Percentiles rank a stretch among this genome's conserved stretches.
These are phyloP conservation scores for Acanthopleura granulata DNA, from an alignment of 2,888 invertebrate species.

Conservation along the genomic window DNA sequence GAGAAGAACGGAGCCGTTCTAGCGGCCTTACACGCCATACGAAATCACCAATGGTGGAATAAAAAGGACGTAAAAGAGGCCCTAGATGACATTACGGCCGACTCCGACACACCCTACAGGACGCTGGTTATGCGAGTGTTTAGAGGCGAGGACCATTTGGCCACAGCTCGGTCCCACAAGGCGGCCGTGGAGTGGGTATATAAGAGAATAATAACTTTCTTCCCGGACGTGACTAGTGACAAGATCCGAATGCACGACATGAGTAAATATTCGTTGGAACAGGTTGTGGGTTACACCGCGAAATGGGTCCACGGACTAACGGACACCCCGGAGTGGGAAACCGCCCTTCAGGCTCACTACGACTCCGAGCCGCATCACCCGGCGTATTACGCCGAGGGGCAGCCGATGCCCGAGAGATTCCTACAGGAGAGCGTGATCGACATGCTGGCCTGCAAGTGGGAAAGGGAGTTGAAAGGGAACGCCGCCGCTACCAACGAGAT, in stretches of 20 bases:
- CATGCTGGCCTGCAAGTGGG: background rate
- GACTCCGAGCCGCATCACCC: background rate
- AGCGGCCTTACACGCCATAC: too few relatives aligned
- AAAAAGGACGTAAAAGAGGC: too few relatives aligned
- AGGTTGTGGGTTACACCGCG: conserved; percentile 32
- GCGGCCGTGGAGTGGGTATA: too few relatives aligned
- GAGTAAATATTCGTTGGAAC: conserved; percentile 28
- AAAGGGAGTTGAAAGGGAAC: background rate
- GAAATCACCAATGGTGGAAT: too few relatives aligned
- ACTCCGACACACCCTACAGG: too few relatives aligned
- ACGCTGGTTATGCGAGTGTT: too few relatives aligned
- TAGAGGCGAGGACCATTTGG: too few relatives aligned
- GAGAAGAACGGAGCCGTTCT: too few relatives aligned
- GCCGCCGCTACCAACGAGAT: background rate
- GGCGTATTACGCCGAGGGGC: background rate
- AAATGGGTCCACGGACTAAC: conserved; percentile 29
- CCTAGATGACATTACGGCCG: too few relatives aligned
- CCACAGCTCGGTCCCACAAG: too few relatives aligned
- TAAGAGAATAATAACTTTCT: too few relatives aligned
- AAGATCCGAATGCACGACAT: conserved; percentile 27
- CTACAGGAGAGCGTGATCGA: background rate
- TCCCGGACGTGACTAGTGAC: conserved; percentile 25
- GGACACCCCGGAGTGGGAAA: background rate
- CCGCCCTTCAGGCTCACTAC: background rate
- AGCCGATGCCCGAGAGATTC: background rate